Conservation (phyloP, 2,797 vertebrate genomes). For the Acridotheres tristis region DNA sequence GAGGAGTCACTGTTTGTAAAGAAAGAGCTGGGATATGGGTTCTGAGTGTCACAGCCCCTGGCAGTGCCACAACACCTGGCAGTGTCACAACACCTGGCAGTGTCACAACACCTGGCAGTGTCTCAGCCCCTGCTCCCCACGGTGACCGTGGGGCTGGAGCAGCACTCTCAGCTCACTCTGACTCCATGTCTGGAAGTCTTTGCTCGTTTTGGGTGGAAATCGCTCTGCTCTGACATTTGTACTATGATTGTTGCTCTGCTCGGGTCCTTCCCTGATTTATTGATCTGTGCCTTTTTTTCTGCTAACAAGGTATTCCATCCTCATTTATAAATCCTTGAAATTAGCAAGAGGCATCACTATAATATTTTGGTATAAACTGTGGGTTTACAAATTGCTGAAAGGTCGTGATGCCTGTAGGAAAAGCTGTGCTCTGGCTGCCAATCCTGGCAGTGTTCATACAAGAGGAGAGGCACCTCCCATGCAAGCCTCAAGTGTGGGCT, state of each 20-base stretch:
- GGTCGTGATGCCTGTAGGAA: not conserved
- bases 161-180: not conserved
- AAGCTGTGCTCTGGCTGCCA: not conserved
- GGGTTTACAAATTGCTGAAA: not conserved
- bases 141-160: constrained; percentile 40
- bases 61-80: not conserved
- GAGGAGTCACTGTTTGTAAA: not conserved
- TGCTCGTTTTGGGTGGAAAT: constrained; percentile 20
- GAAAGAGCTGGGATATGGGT: not conserved
- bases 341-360: not conserved
- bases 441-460: not conserved
- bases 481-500: not conserved
- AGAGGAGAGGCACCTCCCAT: not conserved
- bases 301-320: not conserved
- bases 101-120: not conserved
- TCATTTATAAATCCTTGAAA: not conserved
- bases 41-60: not conserved
- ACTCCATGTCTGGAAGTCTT: constrained; percentile 43
- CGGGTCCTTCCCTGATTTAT: not conserved
- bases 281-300: constrained; percentile 23
- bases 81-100: not conserved
- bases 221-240: constrained; percentile 30
- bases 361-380: not conserved
- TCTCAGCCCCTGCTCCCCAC: not conserved
- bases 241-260: not conserved